Evolutionary conservation across 2,797 vertebrate species (phyloP).

Genomic region (Merluccius polli): DNA sequence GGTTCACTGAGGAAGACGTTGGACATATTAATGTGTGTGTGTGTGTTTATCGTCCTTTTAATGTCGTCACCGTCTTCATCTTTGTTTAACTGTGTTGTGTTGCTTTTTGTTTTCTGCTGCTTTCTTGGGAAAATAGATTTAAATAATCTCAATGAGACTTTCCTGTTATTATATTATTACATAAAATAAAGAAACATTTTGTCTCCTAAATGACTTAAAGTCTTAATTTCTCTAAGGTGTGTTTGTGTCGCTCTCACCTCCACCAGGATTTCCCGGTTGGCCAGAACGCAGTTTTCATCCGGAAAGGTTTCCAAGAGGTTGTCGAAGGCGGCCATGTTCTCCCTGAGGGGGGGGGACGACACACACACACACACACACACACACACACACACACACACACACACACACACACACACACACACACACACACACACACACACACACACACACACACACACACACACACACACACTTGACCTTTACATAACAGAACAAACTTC

Average conservation of each 20-base stretch:
- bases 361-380: background rate
- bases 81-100: too few species aligned
- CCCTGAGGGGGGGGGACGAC: slow-evolving; percentile 57
- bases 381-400: background rate
- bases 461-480: background rate
- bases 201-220: background rate
- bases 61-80: too few species aligned
- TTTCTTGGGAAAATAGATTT: too few species aligned
- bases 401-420: too few species aligned
- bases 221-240: too few species aligned
- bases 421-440: slow-evolving; percentile 1
- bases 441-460: background rate
- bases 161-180: too few species aligned
- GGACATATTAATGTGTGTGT: too few species aligned
- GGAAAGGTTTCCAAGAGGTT: slow-evolving; percentile 82
- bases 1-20: too few species aligned
- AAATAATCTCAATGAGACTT: background rate
- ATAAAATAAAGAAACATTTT: background rate
- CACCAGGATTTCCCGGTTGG: slow-evolving; percentile 73
- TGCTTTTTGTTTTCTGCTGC: too few species aligned
- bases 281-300: slow-evolving; percentile 81
- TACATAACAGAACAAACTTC: background rate
- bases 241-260: slow-evolving; percentile 66
- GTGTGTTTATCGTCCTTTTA: too few species aligned
- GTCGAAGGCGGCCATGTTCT: slow-evolving; percentile 69